Evolutionary conservation across 2,113 vertebrate genomes (phyloP), one percentile per base, ranked within the genome.

Genomic region (Columba livia): DNA sequence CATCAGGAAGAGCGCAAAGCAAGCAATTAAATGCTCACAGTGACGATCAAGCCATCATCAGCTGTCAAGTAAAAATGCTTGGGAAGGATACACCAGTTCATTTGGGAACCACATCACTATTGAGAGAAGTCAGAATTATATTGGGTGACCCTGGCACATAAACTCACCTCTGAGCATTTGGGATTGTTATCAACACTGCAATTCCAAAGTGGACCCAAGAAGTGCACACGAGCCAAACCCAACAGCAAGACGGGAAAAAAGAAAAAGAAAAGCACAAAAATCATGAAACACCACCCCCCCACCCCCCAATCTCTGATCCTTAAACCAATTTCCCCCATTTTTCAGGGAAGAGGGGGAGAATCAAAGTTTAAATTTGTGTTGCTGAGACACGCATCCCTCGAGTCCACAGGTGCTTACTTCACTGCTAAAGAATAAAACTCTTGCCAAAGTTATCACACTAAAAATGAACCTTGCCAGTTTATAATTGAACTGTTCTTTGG

Each of bases 381-480:
- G 61, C 57, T 44, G 69, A 90, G 83, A 77, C 4, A 24, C 3
- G 8, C 21, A 12, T 69, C 50, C 71, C 47, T 25, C 1, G 10
- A 38, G 21, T 16, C 34, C 44, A 23, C 42, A 93, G 89, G 74
- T 62, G 64, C 62, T 75, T 69, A 79, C 57, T 86, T 88, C 88
- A 40, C 34, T 38, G 56, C 47, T 69, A 4, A 73, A 78, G 78
- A 93, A 62, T 19, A 77, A 57, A n/a, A 42, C 17, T 40, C 81
- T 26, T 78, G 85, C 79, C 87, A 77, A 90, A 87, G 26, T 61
- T 69, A 84, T 60, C 64, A 58, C 24, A 86, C 78, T 47, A 75
- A 74, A 90, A 82, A 25, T 47, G 9, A 44, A 19, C 44, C 4
- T 28, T 75, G 86, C 65, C 66, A 54, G 31, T 74, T 81, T 69